Conservation (phyloP, 2,113 vertebrate species). For the Girardinichthys multiradiatus region DNA sequence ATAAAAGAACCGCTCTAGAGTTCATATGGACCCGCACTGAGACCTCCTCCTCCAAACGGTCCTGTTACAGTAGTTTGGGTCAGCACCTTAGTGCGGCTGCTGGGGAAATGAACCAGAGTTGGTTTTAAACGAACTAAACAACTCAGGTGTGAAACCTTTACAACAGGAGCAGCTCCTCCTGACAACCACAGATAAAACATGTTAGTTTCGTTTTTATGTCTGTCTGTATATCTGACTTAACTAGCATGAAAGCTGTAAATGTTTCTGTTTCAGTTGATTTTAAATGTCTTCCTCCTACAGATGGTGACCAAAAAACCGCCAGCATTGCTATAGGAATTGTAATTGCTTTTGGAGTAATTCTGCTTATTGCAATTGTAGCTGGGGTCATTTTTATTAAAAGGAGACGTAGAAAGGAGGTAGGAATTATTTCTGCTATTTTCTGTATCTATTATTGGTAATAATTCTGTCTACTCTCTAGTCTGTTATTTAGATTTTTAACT, state of each 20-base stretch:
- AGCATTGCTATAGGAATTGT: not conserved
- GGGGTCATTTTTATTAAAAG: fast-evolving
- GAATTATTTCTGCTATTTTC: not conserved
- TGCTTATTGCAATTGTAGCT: not conserved
- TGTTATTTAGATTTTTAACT: too few species aligned
- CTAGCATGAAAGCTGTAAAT: not conserved
- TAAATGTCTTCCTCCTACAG: not conserved
- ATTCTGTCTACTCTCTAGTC: not conserved
- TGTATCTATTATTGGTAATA: not conserved
- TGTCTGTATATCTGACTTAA: not conserved
- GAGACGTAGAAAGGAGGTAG: not conserved
- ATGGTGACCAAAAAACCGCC: not conserved
- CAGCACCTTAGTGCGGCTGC: too few species aligned
- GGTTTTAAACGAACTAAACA: too few species aligned
- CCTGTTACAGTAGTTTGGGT: too few species aligned
- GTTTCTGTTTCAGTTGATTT: not conserved
- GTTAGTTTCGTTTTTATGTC: not conserved
- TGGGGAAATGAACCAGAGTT: too few species aligned
- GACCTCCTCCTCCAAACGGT: too few species aligned
- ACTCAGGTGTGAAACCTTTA: too few species aligned
- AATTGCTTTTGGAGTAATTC: not conserved
- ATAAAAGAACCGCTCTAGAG: too few species aligned
- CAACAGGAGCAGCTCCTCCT: too few species aligned
- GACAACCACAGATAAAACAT: not conserved
- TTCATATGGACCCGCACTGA: too few species aligned